Evolutionary conservation across 1,140 invertebrate genomes (phyloP), one percentile per base, ranked within the genome.

Genomic region (Drosophila tsacasi): DNA sequence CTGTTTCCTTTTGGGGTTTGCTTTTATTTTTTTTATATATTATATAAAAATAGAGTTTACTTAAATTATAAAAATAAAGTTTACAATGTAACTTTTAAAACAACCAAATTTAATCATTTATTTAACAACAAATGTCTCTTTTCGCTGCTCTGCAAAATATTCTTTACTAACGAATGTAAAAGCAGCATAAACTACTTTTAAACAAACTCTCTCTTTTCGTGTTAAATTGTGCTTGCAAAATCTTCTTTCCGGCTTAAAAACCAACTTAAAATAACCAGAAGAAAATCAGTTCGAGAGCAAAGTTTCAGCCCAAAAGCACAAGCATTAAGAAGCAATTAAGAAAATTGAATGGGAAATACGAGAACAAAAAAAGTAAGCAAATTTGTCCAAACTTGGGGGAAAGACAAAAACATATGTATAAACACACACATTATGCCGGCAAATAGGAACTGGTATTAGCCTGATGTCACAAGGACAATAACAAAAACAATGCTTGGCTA

Each of bases 241-340:
- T 54, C 30, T 37, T 27, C 37, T 27, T 46, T 64, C 13, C 30
- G 23, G 21, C 44, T 50, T 55, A 13, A 54, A 71, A 23, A 8
- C 23, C n/a, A 37, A 50, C 30, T 46, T 60, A 23, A 37, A 72
- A 60, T n/a, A 42, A 42, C 23, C 27, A 17, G 15, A 44, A 25
- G 15, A 21, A 59, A 72, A 72, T 59, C 32, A 35, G 27, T 60
- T 42, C n/a, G 27, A 35, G 27, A 39, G 66, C 50, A 35, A 49
- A 71, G 35, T n/a, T 42, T 50, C 21, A 8, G 66, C 27, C 42
- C 15, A 8, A 72, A 42, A 55, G 57, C 37, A 61, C 10, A 35
- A 2, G 37, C 84, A 83, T 86, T 83, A 77, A 67, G 67, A 87
- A 77, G 80, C 80, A 86, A 86, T 86, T 89, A 86, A 58, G 83